A percentile compares a stretch with the other conserved stretches of the same genome.
These are phyloP conservation scores for Salvelinus namaycush DNA, from an alignment of 2,113 vertebrate genomes.

Conservation along the genomic window DNA sequence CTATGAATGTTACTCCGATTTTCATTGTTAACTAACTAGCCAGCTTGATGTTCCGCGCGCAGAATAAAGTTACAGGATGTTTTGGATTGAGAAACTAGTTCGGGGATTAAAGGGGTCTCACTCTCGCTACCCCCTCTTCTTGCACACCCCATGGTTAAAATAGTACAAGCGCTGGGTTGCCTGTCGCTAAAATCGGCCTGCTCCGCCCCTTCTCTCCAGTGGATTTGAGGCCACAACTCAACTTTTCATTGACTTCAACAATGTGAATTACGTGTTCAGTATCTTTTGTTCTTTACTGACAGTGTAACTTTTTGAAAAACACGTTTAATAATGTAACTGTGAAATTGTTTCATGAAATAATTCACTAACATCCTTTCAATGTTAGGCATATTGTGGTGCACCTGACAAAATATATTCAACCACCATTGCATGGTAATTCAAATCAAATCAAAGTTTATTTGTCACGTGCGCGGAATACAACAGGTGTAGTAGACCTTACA, in stretches of 20 bases:
- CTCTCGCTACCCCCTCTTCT: slow-evolving; percentile 13
- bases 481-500: too few relatives aligned
- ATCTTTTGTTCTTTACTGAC: neutral
- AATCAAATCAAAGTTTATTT: too few relatives aligned
- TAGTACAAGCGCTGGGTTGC: slow-evolving; percentile 59
- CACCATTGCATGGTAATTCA: too few relatives aligned
- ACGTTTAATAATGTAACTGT: neutral
- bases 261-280: neutral
- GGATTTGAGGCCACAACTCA: neutral
- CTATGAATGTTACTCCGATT: neutral
- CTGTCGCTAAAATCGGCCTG: slow-evolving; percentile 67
- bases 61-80: slow-evolving; percentile 67
- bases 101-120: slow-evolving; percentile 22
- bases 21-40: neutral
- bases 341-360: neutral
- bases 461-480: too few relatives aligned
- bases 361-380: neutral
- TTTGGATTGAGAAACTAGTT: slow-evolving; percentile 68
- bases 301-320: neutral
- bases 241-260: neutral
- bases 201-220: slow-evolving; percentile 33
- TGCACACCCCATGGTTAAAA: slow-evolving; percentile 54
- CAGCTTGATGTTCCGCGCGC: neutral
- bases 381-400: neutral
- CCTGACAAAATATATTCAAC: neutral